phyloP scores from a whole-genome alignment of 30 jellyfish, hydroid and myxozoan species.

The Morbakka virulenta region DNA sequence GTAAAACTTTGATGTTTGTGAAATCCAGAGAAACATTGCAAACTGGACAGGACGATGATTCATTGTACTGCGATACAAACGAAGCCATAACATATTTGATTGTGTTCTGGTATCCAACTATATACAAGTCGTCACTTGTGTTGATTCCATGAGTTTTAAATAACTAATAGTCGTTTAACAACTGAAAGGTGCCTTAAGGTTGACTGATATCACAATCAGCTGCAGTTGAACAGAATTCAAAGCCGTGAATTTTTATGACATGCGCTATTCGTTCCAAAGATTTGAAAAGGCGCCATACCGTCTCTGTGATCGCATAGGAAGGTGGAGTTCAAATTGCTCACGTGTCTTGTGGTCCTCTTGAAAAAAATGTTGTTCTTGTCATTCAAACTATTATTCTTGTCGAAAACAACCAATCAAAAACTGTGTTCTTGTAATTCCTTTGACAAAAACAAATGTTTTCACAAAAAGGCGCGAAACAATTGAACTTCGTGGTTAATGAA shows the following conservation, averaged over 20 bases:
- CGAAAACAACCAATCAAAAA: background rate
- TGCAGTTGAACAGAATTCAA: background rate
- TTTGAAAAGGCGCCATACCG: background rate
- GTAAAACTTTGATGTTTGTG: conserved; percentile 82
- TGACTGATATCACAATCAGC: background rate
- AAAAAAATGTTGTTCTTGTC: background rate
- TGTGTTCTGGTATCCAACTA: background rate
- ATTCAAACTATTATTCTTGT: background rate
- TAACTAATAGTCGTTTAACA: background rate
- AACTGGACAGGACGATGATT: background rate
- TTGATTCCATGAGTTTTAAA: background rate
- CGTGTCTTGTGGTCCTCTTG: background rate
- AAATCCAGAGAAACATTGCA: conserved; percentile 25
- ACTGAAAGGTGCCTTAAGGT: background rate
- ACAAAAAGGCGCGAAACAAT: background rate
- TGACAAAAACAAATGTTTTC: background rate
- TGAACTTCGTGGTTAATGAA: background rate
- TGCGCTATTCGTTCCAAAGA: background rate
- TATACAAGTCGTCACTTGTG: background rate
- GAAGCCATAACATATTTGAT: background rate
- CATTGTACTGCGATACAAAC: background rate
- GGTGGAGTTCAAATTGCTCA: background rate
- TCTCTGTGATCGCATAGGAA: background rate
- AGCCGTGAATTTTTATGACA: background rate
- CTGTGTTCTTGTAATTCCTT: background rate